These are phyloP conservation scores for Gnatocerus cornutus DNA, from an alignment of 2,888 invertebrate species.

Conservation along the genomic window DNA sequence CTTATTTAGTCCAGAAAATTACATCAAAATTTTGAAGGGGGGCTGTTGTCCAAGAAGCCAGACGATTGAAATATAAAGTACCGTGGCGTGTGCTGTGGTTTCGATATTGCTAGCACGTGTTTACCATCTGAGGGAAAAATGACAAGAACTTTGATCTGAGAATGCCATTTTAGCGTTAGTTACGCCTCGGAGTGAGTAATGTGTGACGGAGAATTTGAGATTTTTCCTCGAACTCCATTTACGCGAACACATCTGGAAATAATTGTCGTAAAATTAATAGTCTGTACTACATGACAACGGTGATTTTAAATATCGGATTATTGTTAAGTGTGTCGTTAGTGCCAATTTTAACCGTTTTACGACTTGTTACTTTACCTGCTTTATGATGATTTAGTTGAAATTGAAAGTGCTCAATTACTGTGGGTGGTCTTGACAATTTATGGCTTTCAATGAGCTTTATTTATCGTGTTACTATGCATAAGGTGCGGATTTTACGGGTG, in stretches of 20 bases:
- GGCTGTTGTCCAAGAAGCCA: constrained; percentile 33
- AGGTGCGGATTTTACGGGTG: neutral
- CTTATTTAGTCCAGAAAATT: constrained; percentile 6
- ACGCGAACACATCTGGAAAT: constrained; percentile 60
- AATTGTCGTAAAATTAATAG: constrained; percentile 65
- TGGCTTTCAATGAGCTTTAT: constrained; percentile 4
- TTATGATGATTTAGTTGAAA: constrained; percentile 49
- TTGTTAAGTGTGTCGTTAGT: constrained; percentile 61
- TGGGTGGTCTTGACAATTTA: constrained; percentile 55
- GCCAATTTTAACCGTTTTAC: constrained; percentile 64
- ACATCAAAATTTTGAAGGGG: constrained; percentile 31
- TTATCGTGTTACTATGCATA: neutral
- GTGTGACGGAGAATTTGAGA: constrained; percentile 48
- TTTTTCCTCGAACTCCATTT: constrained; percentile 46
- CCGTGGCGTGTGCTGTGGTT: constrained; percentile 45
- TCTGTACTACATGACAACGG: constrained; percentile 55
- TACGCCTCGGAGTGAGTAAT: constrained; percentile 50
- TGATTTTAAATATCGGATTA: constrained; percentile 63
- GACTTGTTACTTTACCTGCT: constrained; percentile 55
- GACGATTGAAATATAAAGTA: constrained; percentile 48
- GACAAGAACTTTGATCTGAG: constrained; percentile 50
- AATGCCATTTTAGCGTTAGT: constrained; percentile 52
- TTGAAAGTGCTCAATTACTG: constrained; percentile 51
- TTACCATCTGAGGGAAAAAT: constrained; percentile 49
- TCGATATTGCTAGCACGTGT: constrained; percentile 48